phyloP scores from a whole-genome alignment of 2,113 vertebrate genomes.

The Gallinago paraguaiae region DNA sequence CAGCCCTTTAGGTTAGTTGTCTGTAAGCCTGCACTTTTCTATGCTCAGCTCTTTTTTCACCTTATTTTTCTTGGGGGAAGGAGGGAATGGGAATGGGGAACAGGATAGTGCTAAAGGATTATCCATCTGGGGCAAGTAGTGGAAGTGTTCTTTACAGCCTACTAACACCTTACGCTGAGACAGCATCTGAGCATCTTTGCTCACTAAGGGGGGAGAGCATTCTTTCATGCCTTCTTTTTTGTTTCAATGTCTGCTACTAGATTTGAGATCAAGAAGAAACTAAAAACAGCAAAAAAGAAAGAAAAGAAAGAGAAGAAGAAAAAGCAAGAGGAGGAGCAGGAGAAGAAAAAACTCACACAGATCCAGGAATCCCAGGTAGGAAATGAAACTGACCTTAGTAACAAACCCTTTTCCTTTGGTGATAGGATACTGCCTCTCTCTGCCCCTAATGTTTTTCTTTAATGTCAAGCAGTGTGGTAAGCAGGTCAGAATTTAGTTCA shows the following conservation, averaged over 20 bases:
- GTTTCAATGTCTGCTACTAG: slow-evolving; percentile 70
- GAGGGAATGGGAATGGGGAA: background rate
- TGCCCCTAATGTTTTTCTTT: background rate
- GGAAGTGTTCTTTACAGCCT: background rate
- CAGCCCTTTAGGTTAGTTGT: background rate
- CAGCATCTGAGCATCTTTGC: background rate
- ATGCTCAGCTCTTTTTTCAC: background rate
- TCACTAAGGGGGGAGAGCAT: background rate
- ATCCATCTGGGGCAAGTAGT: background rate
- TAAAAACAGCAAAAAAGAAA: slow-evolving; percentile 98
- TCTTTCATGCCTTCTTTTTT: background rate
- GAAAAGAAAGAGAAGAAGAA: slow-evolving; percentile 99
- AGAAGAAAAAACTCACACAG: slow-evolving; percentile 95
- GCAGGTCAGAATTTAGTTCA: background rate
- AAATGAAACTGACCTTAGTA: background rate
- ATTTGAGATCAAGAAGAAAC: slow-evolving; percentile 99
- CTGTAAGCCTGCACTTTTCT: background rate
- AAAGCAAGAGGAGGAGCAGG: slow-evolving; percentile 95
- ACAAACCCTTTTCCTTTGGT: background rate
- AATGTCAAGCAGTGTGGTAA: background rate
- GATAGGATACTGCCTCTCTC: background rate
- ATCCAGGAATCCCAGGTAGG: slow-evolving; percentile 94
- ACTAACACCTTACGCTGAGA: background rate
- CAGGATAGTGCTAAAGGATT: background rate
- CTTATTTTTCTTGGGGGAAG: background rate